A percentile compares a stretch with the other conserved stretches of the same genome.
phyloP scores from a whole-genome alignment of 2,113 vertebrate species.

The Anser cygnoides region DNA sequence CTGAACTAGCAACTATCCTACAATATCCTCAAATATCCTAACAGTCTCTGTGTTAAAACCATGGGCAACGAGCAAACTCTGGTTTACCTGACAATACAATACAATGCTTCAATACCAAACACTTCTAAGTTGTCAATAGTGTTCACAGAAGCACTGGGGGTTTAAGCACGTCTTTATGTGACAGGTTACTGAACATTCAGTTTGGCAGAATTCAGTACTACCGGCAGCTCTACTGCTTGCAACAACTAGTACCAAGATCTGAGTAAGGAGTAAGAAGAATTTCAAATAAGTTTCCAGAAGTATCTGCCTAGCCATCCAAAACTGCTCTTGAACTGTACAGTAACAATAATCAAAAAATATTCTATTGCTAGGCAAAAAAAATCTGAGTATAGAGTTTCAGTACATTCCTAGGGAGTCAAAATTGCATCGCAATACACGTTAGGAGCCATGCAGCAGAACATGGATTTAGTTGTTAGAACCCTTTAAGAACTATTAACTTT shows the following conservation, averaged over 20 bases:
- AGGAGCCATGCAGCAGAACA: fast-evolving
- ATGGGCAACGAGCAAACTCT: background rate
- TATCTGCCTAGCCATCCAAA: background rate
- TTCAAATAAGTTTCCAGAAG: background rate
- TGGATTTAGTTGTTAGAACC: background rate
- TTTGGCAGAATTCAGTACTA: background rate
- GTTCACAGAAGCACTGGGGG: background rate
- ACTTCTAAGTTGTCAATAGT: background rate
- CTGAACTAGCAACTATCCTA: background rate
- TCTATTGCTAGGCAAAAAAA: background rate
- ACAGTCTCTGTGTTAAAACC: background rate
- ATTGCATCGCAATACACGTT: background rate
- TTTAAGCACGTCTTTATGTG: background rate
- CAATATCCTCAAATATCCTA: background rate
- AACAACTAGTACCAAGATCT: background rate
- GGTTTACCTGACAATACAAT: background rate
- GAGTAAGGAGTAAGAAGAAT: background rate
- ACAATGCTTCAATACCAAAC: background rate
- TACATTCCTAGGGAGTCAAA: background rate
- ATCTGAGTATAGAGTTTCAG: background rate
- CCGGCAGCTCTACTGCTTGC: background rate
- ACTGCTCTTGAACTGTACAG: background rate
- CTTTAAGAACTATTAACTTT: background rate
- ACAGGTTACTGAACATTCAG: background rate
- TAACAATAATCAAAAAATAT: background rate